These are phyloP conservation scores for Tipula confusa DNA, from an alignment of 2,888 invertebrate species.

Conservation along the genomic window DNA sequence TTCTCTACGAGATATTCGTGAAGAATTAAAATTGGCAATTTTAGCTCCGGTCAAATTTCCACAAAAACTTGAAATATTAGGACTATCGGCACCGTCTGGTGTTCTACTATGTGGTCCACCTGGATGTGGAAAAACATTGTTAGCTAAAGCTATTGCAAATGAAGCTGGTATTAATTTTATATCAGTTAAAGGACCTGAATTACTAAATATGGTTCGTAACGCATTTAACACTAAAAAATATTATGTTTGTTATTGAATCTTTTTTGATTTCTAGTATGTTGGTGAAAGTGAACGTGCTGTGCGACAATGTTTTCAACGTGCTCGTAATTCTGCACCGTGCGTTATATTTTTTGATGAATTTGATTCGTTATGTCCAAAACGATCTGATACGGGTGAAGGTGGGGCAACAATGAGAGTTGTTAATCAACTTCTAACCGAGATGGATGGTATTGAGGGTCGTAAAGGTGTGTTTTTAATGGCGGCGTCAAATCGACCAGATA, in stretches of 20 bases:
- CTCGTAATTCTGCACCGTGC: conserved; percentile 92
- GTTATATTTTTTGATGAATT: conserved; percentile 99
- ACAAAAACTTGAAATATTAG: conserved; percentile 71
- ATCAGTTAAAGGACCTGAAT: conserved; percentile 96
- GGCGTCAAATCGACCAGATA: conserved; percentile 94
- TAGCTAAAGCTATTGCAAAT: conserved; percentile 98
- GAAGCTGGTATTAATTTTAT: conserved; percentile 99
- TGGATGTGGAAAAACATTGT: conserved; percentile 91
- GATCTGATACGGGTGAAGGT: conserved; percentile 70
- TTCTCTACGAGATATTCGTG: conserved; percentile 78
- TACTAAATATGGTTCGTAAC: conserved; percentile 83
- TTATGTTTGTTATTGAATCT: not conserved
- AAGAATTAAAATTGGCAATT: conserved; percentile 86
- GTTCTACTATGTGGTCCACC: conserved; percentile 95
- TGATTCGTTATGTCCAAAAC: conserved; percentile 88
- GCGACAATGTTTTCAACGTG: conserved; percentile 91
- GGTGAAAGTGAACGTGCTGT: conserved; percentile 98
- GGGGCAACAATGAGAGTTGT: conserved; percentile 81
- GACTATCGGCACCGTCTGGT: conserved; percentile 78
- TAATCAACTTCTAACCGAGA: conserved; percentile 95
- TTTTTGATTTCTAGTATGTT: conserved; percentile 68
- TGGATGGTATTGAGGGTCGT: conserved; percentile 93
- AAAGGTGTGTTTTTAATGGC: conserved; percentile 93
- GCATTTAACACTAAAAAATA: too few species aligned
- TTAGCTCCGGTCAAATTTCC: conserved; percentile 87